phyloP scores from a whole-genome alignment of 2,888 invertebrate genomes.

The Nemotelus pantherinus region DNA sequence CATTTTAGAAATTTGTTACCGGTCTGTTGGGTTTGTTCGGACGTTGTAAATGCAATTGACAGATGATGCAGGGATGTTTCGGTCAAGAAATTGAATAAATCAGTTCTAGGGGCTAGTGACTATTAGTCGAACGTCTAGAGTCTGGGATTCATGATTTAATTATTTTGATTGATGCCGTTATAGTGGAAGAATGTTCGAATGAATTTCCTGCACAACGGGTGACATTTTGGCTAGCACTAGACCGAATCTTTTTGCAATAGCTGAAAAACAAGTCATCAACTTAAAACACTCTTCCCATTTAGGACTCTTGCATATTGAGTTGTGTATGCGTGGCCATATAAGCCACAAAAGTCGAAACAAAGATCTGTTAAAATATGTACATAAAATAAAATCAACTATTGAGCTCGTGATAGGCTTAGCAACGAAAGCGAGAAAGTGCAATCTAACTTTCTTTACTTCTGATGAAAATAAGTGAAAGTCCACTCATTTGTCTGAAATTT shows the following conservation, averaged over 20 bases:
- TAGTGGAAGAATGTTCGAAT: not conserved
- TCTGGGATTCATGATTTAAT: not conserved
- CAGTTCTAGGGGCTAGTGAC: not conserved
- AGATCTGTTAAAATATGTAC: no score
- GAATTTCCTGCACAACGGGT: not conserved
- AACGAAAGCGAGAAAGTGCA: no score
- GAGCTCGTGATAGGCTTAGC: no score
- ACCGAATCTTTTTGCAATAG: not conserved
- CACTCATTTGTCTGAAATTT: no score
- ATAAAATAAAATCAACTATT: no score
- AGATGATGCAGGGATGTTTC: constrained; percentile 16
- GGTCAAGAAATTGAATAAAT: constrained; percentile 16
- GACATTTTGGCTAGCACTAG: not conserved
- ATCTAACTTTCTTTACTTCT: no score
- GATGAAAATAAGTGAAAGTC: no score
- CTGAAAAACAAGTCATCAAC: not conserved
- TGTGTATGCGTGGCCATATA: no score
- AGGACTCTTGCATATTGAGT: no score
- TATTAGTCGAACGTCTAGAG: not conserved
- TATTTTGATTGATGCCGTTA: not conserved
- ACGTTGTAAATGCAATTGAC: constrained; percentile 21
- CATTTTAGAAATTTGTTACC: constrained; percentile 19
- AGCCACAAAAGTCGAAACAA: no score
- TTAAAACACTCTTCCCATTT: not conserved
- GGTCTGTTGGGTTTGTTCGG: constrained; percentile 16